Evolutionary conservation across 2,888 invertebrate species (phyloP).

Genomic region (Scaeva pyrastri): DNA sequence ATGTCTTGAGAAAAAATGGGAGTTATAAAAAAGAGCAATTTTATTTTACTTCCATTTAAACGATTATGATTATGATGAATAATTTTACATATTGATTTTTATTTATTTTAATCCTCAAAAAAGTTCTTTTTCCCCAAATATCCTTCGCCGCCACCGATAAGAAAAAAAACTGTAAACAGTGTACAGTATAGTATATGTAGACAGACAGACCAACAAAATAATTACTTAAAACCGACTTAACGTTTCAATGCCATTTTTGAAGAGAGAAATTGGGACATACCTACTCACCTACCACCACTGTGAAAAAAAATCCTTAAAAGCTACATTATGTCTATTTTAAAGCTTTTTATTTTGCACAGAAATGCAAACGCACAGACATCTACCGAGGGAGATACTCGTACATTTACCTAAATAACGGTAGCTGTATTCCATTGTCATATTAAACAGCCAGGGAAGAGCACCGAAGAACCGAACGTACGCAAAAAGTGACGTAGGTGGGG

Average conservation of each 20-base stretch:
- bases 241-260: constrained; percentile 40
- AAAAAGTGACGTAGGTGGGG: constrained; percentile 29
- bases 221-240: constrained; percentile 7
- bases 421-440: constrained; percentile 38
- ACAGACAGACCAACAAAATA: constrained; percentile 7
- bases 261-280: constrained; percentile 24
- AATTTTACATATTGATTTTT: no score
- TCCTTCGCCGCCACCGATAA: no score
- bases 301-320: constrained; percentile 31
- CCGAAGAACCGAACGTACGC: constrained; percentile 21
- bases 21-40: no score
- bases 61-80: no score
- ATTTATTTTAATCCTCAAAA: no score
- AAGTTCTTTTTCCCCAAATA: no score
- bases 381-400: not conserved
- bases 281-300: not conserved
- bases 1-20: no score
- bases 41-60: no score
- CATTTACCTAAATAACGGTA: constrained; percentile 18
- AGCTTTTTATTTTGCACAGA: constrained; percentile 34
- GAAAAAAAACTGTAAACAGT: no score
- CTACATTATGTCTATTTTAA: constrained; percentile 55
- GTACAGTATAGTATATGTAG: no score
- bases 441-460: constrained; percentile 10
- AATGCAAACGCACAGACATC: not conserved